These are phyloP conservation scores for Ostrea edulis DNA, from an alignment of 1,140 invertebrate species.

Conservation along the genomic window DNA sequence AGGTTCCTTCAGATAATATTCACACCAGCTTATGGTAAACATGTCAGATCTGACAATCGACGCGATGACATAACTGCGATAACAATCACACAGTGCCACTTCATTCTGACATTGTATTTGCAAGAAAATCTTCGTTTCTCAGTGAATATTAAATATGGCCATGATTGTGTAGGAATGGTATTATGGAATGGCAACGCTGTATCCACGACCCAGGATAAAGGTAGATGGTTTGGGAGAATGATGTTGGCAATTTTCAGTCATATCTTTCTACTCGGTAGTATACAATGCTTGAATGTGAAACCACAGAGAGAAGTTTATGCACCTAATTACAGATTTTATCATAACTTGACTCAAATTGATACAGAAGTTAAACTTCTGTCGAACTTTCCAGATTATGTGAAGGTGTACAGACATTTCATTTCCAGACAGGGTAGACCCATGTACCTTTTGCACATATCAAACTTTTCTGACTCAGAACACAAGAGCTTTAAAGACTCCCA, in stretches of 20 bases:
- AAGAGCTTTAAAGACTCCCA: neutral
- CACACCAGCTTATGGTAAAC: too few relatives aligned
- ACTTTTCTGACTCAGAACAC: slow-evolving; percentile 62
- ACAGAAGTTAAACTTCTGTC: slow-evolving; percentile 53
- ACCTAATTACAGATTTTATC: slow-evolving; percentile 74
- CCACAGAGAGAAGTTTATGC: slow-evolving; percentile 71
- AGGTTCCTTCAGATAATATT: too few relatives aligned
- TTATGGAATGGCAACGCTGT: neutral
- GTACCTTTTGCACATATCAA: slow-evolving; percentile 69
- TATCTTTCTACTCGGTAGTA: neutral
- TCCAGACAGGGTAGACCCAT: slow-evolving; percentile 67
- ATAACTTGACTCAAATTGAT: slow-evolving; percentile 67
- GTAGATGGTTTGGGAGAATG: neutral
- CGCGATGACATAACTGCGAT: too few relatives aligned
- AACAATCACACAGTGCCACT: too few relatives aligned
- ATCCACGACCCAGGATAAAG: neutral
- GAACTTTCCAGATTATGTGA: slow-evolving; percentile 66
- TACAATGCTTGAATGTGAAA: slow-evolving; percentile 67
- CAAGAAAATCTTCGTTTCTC: too few relatives aligned
- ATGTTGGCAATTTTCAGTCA: neutral
- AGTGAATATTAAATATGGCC: too few relatives aligned
- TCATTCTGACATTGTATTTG: too few relatives aligned
- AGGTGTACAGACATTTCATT: slow-evolving; percentile 56
- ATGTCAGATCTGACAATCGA: too few relatives aligned
- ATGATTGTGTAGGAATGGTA: neutral